Evolutionary conservation across 1,140 invertebrate genomes (phyloP).

Genomic region (Cydia pomonella): DNA sequence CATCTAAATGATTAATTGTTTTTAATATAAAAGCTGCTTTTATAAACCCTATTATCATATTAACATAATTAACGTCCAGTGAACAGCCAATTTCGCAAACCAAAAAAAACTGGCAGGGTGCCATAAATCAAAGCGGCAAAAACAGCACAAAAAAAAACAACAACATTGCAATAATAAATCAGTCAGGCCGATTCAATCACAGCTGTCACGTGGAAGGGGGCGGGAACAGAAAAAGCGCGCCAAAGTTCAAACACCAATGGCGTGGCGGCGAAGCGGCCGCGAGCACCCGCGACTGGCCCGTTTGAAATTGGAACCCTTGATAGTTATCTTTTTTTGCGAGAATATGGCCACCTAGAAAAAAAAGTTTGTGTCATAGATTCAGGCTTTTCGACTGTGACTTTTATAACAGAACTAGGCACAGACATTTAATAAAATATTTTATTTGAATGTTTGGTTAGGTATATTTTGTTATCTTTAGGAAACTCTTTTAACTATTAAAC

Average conservation of each 20-base stretch:
- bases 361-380: constrained; percentile 15
- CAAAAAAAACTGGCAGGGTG: constrained; percentile 39
- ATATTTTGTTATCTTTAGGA: too few species aligned
- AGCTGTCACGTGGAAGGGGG: constrained; percentile 67
- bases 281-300: constrained; percentile 62
- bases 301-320: constrained; percentile 73
- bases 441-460: too few species aligned
- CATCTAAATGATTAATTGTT: not conserved
- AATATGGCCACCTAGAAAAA: constrained; percentile 30
- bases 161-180: constrained; percentile 68
- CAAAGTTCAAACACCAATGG: constrained; percentile 75
- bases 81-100: too few species aligned
- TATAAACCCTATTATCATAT: not conserved
- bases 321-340: constrained; percentile 52
- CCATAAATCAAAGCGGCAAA: constrained; percentile 62
- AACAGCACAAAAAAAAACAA: constrained; percentile 55
- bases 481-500: too few species aligned
- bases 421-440: too few species aligned
- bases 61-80: too few species aligned
- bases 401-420: not conserved
- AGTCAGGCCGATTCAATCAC: constrained; percentile 71
- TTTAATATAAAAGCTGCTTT: not conserved
- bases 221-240: constrained; percentile 75
- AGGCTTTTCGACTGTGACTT: not conserved
- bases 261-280: constrained; percentile 50